These are phyloP conservation scores for Coptodon rendalli DNA, from an alignment of 2,113 vertebrate genomes.

Conservation along the genomic window DNA sequence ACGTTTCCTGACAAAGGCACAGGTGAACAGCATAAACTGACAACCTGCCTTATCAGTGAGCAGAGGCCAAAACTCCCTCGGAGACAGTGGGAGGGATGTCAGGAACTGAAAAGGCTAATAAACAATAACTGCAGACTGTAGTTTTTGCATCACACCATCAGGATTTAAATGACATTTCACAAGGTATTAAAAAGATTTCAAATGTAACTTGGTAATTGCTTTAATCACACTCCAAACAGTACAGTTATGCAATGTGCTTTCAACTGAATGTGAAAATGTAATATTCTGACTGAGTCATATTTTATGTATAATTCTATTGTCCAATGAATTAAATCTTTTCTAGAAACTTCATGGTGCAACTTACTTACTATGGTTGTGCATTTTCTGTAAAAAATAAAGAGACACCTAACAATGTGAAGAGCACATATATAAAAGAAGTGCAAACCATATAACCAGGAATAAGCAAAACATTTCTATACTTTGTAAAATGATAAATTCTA, in stretches of 20 bases:
- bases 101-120: not conserved
- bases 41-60: not conserved
- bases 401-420: not conserved
- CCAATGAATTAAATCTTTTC: not conserved
- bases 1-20: not conserved
- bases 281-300: not conserved
- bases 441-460: not conserved
- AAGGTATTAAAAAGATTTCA: not conserved
- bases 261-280: not conserved
- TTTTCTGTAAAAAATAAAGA: not conserved
- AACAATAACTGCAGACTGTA: not conserved
- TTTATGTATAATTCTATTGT: not conserved
- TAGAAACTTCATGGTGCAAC: not conserved
- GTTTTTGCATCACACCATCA: not conserved
- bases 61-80: not conserved
- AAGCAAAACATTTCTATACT: not conserved
- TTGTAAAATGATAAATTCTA: not conserved
- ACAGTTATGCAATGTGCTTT: not conserved
- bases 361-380: not conserved
- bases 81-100: not conserved
- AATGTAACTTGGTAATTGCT: not conserved
- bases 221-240: not conserved
- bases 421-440: not conserved
- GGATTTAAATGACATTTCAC: not conserved
- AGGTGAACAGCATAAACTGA: not conserved